A percentile compares a stretch with the other conserved stretches of the same genome.
phyloP scores from a whole-genome alignment of 1,140 invertebrate species.

The Camponotus vicinus region DNA sequence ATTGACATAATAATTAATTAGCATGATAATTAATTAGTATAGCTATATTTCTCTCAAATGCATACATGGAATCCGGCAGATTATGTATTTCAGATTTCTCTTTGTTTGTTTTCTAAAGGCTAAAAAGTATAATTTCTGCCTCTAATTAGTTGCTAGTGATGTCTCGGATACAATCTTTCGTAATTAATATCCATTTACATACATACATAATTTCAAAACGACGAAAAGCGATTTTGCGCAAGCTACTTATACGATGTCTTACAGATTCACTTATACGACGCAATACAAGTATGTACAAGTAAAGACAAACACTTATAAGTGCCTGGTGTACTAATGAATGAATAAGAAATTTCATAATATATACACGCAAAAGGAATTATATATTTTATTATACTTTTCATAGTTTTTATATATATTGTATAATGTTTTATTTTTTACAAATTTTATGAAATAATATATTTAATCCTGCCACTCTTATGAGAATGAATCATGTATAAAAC shows the following conservation, averaged over 20 bases:
- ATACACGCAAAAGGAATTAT: background rate
- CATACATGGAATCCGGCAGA: background rate
- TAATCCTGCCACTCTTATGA: background rate
- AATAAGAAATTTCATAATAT: background rate
- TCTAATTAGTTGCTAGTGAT: conserved; percentile 66
- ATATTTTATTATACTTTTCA: too few species aligned
- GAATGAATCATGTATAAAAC: background rate
- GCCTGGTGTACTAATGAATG: background rate
- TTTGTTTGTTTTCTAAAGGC: background rate
- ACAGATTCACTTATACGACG: conserved; percentile 40
- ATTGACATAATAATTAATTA: conserved; percentile 67
- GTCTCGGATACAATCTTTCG: conserved; percentile 68
- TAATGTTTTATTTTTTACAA: too few species aligned
- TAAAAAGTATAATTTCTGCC: conserved; percentile 4
- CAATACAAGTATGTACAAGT: conserved; percentile 39
- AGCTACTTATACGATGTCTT: background rate
- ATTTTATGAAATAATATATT: too few species aligned
- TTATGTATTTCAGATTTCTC: background rate
- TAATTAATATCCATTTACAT: conserved; percentile 74
- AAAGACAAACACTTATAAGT: conserved; percentile 26
- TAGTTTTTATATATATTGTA: too few species aligned
- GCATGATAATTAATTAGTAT: conserved; percentile 67
- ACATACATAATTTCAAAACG: conserved; percentile 23
- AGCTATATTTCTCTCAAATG: conserved; percentile 1
- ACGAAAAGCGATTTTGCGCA: conserved; percentile 12